Base-by-base conservation (phyloP, 2,888 invertebrate species). In the Clepsis dumicolana region DNA sequence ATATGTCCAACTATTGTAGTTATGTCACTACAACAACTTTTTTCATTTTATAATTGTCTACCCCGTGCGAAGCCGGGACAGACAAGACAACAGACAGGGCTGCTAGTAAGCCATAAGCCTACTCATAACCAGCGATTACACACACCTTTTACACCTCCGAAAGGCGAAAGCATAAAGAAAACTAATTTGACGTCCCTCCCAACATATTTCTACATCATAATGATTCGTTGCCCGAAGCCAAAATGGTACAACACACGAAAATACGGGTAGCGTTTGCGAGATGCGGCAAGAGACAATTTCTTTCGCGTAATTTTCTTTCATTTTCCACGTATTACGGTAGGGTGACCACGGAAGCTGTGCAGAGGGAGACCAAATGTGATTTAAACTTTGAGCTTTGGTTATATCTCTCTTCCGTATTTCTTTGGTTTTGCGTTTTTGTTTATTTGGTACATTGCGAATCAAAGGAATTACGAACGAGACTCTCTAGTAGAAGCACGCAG, bases 221-320 rank as follows among this genome's bases (percentile, higher is more conserved):
- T 67, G 38, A 67, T 62, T 50, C 66, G 21, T 35, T 14, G n/a
- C 27, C 54, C n/a, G 8, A 61, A 61, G 53, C 61, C 48, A 35
- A 44, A 66, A 35, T 10, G 48, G 14, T 56, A 16, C 5, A 24
- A 65, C 24, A 52, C 59, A 24, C 25, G 59, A 59, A 27, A 41
- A 57, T 38, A 48, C 25, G 38, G 35, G 48, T 29, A 56, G 62
- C 38, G 57, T 63, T 67, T 61, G 53, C 50, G 35, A 18, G 48
- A 44, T 16, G 27, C 38, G 62, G 25, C 38, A 67, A 25, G 38
- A 67, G 56, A 67, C 67, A 67, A 63, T 67, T 67, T 67, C 56
- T 67, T 63, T 50, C 10, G 38, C 48, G 62, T 67, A 63, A 67
- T 67, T 67, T 66, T 57, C 67, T 67, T 62, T 67, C 62, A 62